phyloP scores from a whole-genome alignment of 2,113 vertebrate genomes.

The Solenodon paradoxus region DNA sequence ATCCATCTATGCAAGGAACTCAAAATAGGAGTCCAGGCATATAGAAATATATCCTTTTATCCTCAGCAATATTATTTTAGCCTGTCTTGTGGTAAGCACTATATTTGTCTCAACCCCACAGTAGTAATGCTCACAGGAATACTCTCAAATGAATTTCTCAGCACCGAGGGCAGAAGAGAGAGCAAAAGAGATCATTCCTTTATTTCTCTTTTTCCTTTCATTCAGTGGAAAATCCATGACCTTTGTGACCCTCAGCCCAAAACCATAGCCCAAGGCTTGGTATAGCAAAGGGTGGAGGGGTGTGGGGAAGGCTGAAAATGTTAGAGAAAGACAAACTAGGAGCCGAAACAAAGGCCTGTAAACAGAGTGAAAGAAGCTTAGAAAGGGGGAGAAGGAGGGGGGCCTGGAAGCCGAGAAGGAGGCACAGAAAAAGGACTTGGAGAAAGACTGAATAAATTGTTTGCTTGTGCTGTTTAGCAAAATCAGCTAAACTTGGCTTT shows the following conservation, averaged over 20 bases:
- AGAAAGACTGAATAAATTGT: conserved; percentile 79
- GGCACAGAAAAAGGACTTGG: conserved; percentile 71
- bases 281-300: not conserved
- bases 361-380: conserved; percentile 67
- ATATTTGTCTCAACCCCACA: not conserved
- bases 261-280: conserved; percentile 68
- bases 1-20: not conserved
- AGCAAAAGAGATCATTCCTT: conserved; percentile 48
- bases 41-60: conserved; percentile 10
- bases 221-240: conserved; percentile 69
- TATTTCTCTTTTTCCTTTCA: conserved; percentile 12
- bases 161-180: conserved; percentile 43
- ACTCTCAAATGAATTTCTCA: conserved; percentile 50
- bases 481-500: conserved; percentile 80
- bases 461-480: conserved; percentile 78
- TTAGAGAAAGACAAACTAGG: conserved; percentile 56
- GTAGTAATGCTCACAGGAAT: not conserved
- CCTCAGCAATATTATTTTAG: not conserved
- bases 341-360: conserved; percentile 73
- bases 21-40: not conserved
- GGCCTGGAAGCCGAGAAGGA: conserved; percentile 65
- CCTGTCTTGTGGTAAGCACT: not conserved
- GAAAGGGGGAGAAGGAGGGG: not conserved
- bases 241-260: conserved; percentile 63
- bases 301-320: conserved; percentile 28